Evolutionary conservation across 1,140 invertebrate genomes (phyloP).

Genomic region (Pseudomyrmex concolor): DNA sequence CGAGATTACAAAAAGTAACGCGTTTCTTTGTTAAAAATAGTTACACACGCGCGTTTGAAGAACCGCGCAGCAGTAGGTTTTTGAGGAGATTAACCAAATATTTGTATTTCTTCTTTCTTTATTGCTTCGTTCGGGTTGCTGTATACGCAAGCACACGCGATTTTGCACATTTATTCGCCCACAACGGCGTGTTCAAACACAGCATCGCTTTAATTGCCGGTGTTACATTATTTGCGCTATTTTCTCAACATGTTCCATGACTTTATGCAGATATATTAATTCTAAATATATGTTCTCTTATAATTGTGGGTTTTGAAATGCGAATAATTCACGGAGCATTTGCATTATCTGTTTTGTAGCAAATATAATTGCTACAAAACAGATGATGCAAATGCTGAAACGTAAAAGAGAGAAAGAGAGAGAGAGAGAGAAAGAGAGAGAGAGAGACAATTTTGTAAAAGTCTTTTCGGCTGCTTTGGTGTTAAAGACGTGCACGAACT

Average conservation of each 20-base stretch:
- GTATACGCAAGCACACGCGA: background rate
- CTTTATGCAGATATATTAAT: no score
- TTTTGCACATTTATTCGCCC: constrained; percentile 14
- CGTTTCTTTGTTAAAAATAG: constrained; percentile 21
- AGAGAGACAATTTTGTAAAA: constrained; percentile 52
- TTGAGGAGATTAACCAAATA: constrained; percentile 37
- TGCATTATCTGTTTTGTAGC: no score
- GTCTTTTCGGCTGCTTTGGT: constrained; percentile 64
- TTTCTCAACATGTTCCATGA: no score
- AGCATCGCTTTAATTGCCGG: constrained; percentile 10
- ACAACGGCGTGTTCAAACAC: constrained; percentile 28
- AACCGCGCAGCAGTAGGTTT: background rate
- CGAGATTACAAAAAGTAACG: background rate
- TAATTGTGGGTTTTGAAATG: background rate
- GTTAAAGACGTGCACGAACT: constrained; percentile 72
- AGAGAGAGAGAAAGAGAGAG: no score
- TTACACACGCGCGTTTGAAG: background rate
- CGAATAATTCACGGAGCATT: background rate
- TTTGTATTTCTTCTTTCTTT: constrained; percentile 34
- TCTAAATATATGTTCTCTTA: background rate
- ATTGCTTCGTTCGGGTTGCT: background rate
- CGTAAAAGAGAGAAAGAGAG: background rate
- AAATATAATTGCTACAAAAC: background rate
- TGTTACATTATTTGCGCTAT: background rate
- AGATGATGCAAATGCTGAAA: background rate